Conservation (phyloP, 2,113 vertebrate genomes). For the Ophiodon elongatus region DNA sequence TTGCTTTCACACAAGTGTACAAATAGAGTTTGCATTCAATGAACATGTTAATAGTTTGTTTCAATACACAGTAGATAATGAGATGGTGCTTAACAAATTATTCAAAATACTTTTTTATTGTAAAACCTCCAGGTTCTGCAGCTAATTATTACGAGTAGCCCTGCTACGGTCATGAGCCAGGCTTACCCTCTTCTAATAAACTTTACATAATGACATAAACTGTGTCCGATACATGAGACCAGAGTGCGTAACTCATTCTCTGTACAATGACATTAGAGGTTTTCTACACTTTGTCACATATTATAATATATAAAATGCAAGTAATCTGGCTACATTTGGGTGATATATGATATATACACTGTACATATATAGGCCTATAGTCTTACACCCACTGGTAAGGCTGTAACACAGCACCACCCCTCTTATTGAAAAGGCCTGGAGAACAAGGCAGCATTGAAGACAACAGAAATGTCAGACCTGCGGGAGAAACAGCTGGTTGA, state of each 20-base stretch:
- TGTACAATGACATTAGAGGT: background rate
- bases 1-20: too few species aligned
- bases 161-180: background rate
- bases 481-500: background rate
- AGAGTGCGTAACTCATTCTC: background rate
- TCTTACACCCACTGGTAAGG: background rate
- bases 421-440: background rate
- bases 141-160: background rate
- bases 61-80: background rate
- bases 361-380: background rate
- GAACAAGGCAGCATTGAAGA: background rate
- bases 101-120: background rate
- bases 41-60: background rate
- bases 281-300: too few species aligned
- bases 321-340: background rate
- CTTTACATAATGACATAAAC: background rate
- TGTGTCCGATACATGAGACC: background rate
- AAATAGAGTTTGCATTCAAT: background rate
- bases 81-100: background rate
- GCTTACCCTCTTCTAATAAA: background rate
- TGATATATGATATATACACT: background rate
- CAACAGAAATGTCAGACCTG: background rate
- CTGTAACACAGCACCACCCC: background rate
- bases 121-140: background rate
- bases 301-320: background rate